phyloP scores from a whole-genome alignment of 1,140 invertebrate genomes.

The Drosophila micromelanica region DNA sequence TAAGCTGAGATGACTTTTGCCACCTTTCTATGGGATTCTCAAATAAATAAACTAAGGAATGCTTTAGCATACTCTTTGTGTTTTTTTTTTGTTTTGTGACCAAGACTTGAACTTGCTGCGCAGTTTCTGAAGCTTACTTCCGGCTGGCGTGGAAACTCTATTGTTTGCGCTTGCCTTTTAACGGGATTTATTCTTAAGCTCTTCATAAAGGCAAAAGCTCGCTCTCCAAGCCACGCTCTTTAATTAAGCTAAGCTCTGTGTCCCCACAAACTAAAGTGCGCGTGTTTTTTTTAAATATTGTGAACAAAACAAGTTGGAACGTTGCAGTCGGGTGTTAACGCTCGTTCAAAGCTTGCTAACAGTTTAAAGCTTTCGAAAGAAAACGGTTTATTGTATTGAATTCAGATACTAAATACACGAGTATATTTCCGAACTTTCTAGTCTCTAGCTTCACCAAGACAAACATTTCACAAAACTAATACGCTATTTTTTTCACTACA shows the following conservation, averaged over 20 bases:
- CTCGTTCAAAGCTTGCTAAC: too few species aligned
- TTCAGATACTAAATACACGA: too few species aligned
- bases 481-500: background rate
- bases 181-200: background rate
- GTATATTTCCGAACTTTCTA: too few species aligned
- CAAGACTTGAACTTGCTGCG: background rate
- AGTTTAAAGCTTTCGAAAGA: too few species aligned
- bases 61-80: too few species aligned
- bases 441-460: too few species aligned
- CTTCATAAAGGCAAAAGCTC: background rate
- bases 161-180: background rate
- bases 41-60: background rate
- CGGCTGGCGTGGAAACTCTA: background rate
- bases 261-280: background rate
- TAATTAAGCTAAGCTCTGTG: background rate
- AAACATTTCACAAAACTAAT: too few species aligned
- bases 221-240: background rate
- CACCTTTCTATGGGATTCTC: slow-evolving; percentile 5
- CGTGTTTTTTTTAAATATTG: too few species aligned
- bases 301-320: too few species aligned
- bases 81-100: too few species aligned
- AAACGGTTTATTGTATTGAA: too few species aligned
- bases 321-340: too few species aligned
- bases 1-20: slow-evolving; percentile 4
- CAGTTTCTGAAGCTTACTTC: background rate